Conservation (phyloP, 2,888 invertebrate species). For the Tortricodes alternella region DNA sequence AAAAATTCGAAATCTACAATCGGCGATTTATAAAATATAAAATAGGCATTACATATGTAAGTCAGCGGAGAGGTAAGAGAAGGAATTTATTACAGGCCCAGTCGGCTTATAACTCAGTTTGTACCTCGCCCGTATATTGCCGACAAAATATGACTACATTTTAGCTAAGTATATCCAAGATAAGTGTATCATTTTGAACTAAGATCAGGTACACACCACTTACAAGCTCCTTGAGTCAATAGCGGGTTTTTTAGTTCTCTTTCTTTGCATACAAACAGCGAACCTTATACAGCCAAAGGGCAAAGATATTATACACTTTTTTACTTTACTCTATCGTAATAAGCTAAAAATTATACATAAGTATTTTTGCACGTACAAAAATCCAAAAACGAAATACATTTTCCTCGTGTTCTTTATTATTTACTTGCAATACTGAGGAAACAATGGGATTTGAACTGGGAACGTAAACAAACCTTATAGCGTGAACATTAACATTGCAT, state of each 20-base stretch:
- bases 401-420: too few species aligned
- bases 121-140: constrained; percentile 22
- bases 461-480: constrained; percentile 26
- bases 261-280: too few species aligned
- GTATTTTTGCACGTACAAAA: too few species aligned
- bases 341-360: too few species aligned
- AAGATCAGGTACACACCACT: neutral
- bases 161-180: neutral
- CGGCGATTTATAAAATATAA: neutral
- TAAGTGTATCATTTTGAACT: neutral
- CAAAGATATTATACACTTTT: too few species aligned
- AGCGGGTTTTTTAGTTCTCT: too few species aligned
- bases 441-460: neutral
- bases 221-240: too few species aligned
- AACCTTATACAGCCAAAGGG: too few species aligned
- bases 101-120: constrained; percentile 26
- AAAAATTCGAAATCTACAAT: neutral
- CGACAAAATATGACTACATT: constrained; percentile 27
- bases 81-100: constrained; percentile 31
- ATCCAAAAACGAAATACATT: too few species aligned
- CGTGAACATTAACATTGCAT: constrained; percentile 27
- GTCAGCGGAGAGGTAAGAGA: constrained; percentile 13
- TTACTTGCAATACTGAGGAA: too few species aligned
- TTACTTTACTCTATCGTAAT: too few species aligned
- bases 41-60: constrained; percentile 11